These are phyloP conservation scores for Rutilus rutilus DNA, from an alignment of 2,113 vertebrate species.

Conservation along the genomic window DNA sequence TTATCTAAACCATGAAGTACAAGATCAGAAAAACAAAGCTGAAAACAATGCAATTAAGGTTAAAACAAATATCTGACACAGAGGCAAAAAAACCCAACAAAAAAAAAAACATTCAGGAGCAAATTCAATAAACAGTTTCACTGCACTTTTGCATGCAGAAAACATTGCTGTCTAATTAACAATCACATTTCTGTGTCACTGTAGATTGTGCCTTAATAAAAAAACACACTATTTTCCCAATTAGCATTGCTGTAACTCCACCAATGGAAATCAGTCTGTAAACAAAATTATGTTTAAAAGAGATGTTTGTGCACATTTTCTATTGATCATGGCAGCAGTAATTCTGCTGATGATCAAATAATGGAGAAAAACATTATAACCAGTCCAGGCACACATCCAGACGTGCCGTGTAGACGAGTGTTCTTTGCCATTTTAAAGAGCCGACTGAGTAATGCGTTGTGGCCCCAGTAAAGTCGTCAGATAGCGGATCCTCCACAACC, in stretches of 20 bases:
- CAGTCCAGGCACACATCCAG: background rate
- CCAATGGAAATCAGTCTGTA: background rate
- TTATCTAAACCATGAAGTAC: background rate
- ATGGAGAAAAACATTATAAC: background rate
- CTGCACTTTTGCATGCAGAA: background rate
- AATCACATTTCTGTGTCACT: background rate
- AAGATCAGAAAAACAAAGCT: background rate
- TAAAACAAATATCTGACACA: background rate
- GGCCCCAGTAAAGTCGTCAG: background rate
- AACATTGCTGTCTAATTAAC: background rate
- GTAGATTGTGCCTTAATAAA: background rate
- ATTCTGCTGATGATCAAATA: constrained; percentile 6
- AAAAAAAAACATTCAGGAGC: background rate
- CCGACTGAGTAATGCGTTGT: background rate
- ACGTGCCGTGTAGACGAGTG: background rate
- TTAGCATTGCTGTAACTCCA: background rate
- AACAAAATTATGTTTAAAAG: background rate
- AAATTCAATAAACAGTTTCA: background rate
- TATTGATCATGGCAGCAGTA: constrained; percentile 7
- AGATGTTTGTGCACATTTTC: constrained; percentile 8
- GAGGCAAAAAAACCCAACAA: background rate
- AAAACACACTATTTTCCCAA: background rate
- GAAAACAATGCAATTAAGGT: background rate
- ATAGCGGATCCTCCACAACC: background rate
- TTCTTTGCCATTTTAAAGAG: background rate